Percentiles rank a stretch among this genome's conserved stretches.
Evolutionary conservation across 2,113 vertebrate genomes (phyloP).

Genomic region (Archilochus colubris): DNA sequence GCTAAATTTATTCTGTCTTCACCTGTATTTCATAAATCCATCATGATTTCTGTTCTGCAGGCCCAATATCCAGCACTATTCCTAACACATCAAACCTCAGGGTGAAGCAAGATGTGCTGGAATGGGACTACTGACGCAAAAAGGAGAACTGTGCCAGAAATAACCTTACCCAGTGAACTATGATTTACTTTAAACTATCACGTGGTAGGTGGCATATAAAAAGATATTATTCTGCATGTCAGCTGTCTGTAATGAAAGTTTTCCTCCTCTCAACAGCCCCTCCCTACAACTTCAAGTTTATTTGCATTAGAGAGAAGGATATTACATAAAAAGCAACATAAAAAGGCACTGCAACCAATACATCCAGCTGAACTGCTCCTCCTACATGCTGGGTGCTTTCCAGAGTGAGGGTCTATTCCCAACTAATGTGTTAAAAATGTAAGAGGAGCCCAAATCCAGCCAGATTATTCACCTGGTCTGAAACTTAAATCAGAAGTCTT

Average conservation of each 20-base stretch:
- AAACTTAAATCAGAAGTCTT: accelerated
- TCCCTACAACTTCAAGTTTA: slow-evolving; percentile 26
- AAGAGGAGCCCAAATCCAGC: not conserved
- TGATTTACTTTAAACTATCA: slow-evolving; percentile 40
- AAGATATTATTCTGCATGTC: slow-evolving; percentile 23
- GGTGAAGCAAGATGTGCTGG: not conserved
- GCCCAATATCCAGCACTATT: not conserved
- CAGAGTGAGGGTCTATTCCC: not conserved
- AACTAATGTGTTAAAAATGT: not conserved
- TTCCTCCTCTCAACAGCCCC: slow-evolving; percentile 21
- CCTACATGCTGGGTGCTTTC: not conserved
- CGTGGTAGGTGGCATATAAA: slow-evolving; percentile 2
- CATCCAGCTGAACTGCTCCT: slow-evolving; percentile 17
- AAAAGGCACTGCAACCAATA: not conserved
- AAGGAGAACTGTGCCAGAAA: slow-evolving; percentile 26
- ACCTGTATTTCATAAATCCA: not conserved
- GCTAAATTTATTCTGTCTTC: not conserved
- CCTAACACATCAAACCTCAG: not conserved
- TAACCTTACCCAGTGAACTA: slow-evolving; percentile 46
- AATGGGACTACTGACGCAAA: not conserved
- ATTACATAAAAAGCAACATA: slow-evolving; percentile 25
- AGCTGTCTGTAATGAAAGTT: slow-evolving; percentile 42
- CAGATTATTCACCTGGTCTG: not conserved
- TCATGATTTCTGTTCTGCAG: not conserved
- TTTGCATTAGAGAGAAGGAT: slow-evolving; percentile 18